Evolutionary conservation across 2,888 invertebrate species (phyloP), one percentile per base, ranked within the genome.

Genomic region (Xiphydria camelus): DNA sequence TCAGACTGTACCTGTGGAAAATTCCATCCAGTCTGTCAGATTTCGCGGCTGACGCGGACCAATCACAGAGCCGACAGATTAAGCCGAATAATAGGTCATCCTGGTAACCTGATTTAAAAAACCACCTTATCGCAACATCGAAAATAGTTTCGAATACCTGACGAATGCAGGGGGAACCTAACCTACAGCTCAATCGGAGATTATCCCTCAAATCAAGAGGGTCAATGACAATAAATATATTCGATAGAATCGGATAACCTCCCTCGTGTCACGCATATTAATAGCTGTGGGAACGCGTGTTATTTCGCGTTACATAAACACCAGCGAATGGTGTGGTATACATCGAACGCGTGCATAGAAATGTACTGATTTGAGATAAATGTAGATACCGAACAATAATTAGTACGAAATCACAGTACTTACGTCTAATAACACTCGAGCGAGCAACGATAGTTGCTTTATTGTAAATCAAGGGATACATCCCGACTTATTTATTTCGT

Each of bases 401-500:
- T 22, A 33, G 32, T 9, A 14, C n/a, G 43, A 41, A 47, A 10
- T 34, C 10, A 4, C 3, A 29, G 34, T 62, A 64, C 64, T 20
- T 64, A 72, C 72, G 60, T 50, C 59, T 63, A 10, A 66, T 53
- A 9, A 63, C 47, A 53, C 53, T 57, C 35, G 61, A 52, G 32
- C 59, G 65, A n/a, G 59, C 48, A 29, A 55, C 54, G 14, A 61
- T 41, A 43, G 63, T 65, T 18, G 61, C 51, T 53, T 65, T 71
- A n/a, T 60, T 61, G 45, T 61, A 57, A 49, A 71, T 50, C 48
- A 72, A 53, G 31, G 60, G 49, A 55, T 71, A 67, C 72, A 73
- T 73, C 38, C 21, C 56, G 41, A 47, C 47, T 49, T 47, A 45
- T 41, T 45, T 50, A 7, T 46, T 26, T 47, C 41, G 36, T 41